Conservation (phyloP, 2,113 vertebrate species). For the Sebastes fasciatus region DNA sequence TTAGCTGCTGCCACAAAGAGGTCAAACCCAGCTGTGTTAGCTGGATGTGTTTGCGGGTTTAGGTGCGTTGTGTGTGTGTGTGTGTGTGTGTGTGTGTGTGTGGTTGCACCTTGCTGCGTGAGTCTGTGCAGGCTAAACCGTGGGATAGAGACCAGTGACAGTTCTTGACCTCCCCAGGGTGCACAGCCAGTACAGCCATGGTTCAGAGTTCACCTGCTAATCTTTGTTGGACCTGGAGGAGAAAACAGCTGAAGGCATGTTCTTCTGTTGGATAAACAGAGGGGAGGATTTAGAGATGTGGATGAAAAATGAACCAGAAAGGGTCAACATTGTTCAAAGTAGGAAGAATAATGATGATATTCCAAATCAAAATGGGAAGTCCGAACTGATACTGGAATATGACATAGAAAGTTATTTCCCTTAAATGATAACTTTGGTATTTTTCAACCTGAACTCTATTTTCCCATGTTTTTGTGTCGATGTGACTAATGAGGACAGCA, state of each 20-base stretch:
- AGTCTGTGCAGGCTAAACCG: slow-evolving; percentile 11
- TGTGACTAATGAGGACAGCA: too few species aligned
- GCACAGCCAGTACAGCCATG: slow-evolving; percentile 3
- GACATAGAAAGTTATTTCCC: too few species aligned
- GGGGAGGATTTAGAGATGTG: not conserved
- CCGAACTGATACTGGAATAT: too few species aligned
- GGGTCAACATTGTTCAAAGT: not conserved
- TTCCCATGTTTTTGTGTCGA: too few species aligned
- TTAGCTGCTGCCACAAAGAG: slow-evolving; percentile 64
- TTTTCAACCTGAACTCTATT: too few species aligned
- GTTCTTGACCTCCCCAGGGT: slow-evolving; percentile 50
- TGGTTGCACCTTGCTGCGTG: slow-evolving; percentile 19
- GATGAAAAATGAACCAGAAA: not conserved
- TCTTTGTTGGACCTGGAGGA: slow-evolving; percentile 45
- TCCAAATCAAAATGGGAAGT: too few species aligned
- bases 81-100: not conserved
- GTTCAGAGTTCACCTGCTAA: slow-evolving; percentile 52
- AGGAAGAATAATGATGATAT: not conserved
- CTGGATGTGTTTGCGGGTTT: slow-evolving; percentile 19
- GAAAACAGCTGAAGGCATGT: slow-evolving; percentile 22
- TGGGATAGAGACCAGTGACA: slow-evolving; percentile 24
- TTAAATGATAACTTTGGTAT: too few species aligned
- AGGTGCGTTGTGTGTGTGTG: slow-evolving; percentile 2
- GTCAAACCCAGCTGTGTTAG: slow-evolving; percentile 56
- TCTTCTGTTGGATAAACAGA: slow-evolving; percentile 12